These are phyloP conservation scores for Spea hammondii DNA, from an alignment of 2,797 vertebrate species.

Conservation along the genomic window DNA sequence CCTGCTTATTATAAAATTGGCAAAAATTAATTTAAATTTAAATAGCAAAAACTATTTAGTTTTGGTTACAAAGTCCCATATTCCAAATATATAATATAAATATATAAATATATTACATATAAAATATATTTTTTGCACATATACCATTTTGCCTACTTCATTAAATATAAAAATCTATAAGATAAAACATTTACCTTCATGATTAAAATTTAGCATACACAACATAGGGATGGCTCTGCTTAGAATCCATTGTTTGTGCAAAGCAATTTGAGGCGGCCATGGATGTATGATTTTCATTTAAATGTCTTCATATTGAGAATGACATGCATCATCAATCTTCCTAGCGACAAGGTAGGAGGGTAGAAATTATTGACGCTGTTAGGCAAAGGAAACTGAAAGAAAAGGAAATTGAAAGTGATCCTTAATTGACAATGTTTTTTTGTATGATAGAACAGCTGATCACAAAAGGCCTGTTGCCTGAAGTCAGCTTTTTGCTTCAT, in stretches of 20 bases:
- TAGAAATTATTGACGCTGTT: conserved; percentile 85
- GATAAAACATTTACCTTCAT: conserved; percentile 5
- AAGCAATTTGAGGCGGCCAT: conserved; percentile 77
- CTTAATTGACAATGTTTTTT: conserved; percentile 87
- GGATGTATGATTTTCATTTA: conserved; percentile 85
- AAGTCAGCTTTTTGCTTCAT: conserved; percentile 22
- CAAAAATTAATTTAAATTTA: no score
- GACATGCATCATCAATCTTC: conserved; percentile 87
- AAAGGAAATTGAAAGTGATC: conserved; percentile 85
- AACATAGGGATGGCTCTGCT: conserved; percentile 3
- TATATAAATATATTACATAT: no score
- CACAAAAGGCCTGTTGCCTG: conserved; percentile 21
- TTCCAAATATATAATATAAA: no score
- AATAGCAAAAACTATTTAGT: no score
- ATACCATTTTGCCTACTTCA: not conserved
- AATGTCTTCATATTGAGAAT: conserved; percentile 81
- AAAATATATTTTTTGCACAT: no score
- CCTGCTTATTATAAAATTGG: no score
- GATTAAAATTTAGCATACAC: conserved; percentile 15
- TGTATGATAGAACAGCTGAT: conserved; percentile 63
- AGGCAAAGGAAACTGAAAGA: conserved; percentile 81
- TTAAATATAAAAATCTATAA: not conserved
- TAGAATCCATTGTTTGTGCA: conserved; percentile 52
- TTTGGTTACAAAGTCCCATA: no score
- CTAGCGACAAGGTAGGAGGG: conserved; percentile 80